Percentiles rank a stretch among this genome's conserved stretches.
These are phyloP conservation scores for Netelia melanura DNA, from an alignment of 2,888 invertebrate genomes.

Conservation along the genomic window DNA sequence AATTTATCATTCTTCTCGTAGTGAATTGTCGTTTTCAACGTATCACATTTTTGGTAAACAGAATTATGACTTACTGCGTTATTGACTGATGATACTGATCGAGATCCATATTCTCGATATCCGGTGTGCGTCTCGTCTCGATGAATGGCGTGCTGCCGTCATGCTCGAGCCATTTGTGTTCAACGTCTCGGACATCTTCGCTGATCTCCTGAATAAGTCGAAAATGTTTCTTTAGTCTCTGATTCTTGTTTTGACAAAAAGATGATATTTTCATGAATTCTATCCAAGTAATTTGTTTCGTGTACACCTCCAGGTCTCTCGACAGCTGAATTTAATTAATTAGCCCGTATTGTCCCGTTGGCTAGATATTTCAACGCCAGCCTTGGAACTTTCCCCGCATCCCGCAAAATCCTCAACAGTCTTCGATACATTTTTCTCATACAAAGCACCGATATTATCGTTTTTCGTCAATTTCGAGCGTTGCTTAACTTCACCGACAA, in stretches of 20 bases:
- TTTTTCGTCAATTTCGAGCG: conserved; percentile 72
- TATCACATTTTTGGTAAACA: conserved; percentile 6
- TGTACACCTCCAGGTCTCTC: conserved; percentile 37
- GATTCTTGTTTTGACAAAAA: background rate
- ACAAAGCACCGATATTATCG: conserved; percentile 59
- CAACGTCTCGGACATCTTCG: conserved; percentile 87
- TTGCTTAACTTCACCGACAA: conserved; percentile 61
- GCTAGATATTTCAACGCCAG: conserved; percentile 13
- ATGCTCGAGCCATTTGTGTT: conserved; percentile 89
- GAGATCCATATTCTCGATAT: conserved; percentile 93
- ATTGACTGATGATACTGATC: conserved; percentile 94
- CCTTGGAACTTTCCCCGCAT: conserved; percentile 15
- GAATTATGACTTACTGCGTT: conserved; percentile 88
- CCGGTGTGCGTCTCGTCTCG: conserved; percentile 90
- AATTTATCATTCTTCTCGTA: conserved; percentile 18
- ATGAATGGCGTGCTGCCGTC: conserved; percentile 86
- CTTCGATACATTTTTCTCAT: conserved; percentile 43
- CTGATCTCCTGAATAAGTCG: conserved; percentile 86
- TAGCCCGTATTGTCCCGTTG: background rate
- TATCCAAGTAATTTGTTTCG: conserved; percentile 14
- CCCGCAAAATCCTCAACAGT: conserved; percentile 27
- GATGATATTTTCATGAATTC: background rate
- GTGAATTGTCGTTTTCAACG: conserved; percentile 1
- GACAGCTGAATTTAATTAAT: background rate
- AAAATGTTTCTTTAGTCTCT: conserved; percentile 11